A percentile compares a stretch with the other conserved stretches of the same genome.
phyloP scores from a whole-genome alignment of 1,140 invertebrate species.

The Dendrolimus kikuchii region DNA sequence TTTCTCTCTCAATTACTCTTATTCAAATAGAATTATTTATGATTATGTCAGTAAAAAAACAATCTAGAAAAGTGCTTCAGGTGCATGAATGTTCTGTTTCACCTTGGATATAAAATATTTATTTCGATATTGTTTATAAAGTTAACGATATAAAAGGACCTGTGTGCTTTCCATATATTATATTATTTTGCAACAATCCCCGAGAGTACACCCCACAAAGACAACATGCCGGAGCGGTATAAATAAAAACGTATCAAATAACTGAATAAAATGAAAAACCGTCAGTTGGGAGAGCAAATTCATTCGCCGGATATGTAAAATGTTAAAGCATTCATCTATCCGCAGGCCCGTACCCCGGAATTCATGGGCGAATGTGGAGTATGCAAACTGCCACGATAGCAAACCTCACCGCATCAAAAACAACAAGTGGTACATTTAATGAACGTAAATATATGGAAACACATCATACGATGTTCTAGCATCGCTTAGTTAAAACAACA shows the following conservation, averaged over 20 bases:
- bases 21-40: too few species aligned
- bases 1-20: too few species aligned
- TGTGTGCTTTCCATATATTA: conserved; percentile 9
- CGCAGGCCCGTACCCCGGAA: conserved; percentile 54
- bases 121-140: too few species aligned
- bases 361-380: conserved; percentile 62
- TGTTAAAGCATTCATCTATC: conserved; percentile 69
- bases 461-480: conserved; percentile 29
- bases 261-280: conserved; percentile 56
- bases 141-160: background rate
- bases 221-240: conserved; percentile 29
- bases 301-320: conserved; percentile 70
- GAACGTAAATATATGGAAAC: conserved; percentile 68
- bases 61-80: too few species aligned
- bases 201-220: conserved; percentile 26
- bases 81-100: too few species aligned
- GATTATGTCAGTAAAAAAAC: too few species aligned
- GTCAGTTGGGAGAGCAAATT: conserved; percentile 56
- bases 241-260: conserved; percentile 62
- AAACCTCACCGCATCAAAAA: conserved; percentile 59
- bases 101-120: too few species aligned
- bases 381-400: conserved; percentile 57
- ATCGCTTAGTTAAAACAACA: too few species aligned
- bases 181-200: conserved; percentile 35
- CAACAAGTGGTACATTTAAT: conserved; percentile 62